Evolutionary conservation across 2,888 invertebrate genomes (phyloP), one percentile per base, ranked within the genome.

Genomic region (Apeira syringaria): DNA sequence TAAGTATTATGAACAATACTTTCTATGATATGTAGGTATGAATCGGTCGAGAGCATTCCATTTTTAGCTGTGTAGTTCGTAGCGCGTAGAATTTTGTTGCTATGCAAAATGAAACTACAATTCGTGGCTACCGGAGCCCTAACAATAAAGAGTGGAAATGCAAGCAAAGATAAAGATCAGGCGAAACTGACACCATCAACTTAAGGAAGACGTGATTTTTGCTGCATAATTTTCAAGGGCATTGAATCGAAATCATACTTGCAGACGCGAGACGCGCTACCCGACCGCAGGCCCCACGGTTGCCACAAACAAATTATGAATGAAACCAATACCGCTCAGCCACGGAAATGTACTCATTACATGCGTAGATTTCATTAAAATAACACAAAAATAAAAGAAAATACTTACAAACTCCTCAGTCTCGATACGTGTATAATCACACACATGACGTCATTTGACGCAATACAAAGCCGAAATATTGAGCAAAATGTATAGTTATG

Each of bases 391-490:
- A 83, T 86, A 82, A 80, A 78, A 75, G 80, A 85, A 86, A 86
- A 85, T 86, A 90, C 90, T 89, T 77, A 90, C 90, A 82, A 84
- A 85, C 80, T 88, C 79, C 77, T 72, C 86, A 79, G 74, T 70
- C 68, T 83, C 87, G 82, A 83, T 89, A 88, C 90, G 90, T 90
- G 90, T 90, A 80, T 87, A 77, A 78, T 82, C 88, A 87, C 80
- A 84, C 80, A 88, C 90, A 90, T 90, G 90, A 90, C 90, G 90
- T 90, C 90, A 90, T 85, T 87, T 83, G 87, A 84, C 86, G 88
- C 88, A 86, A 83, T 80, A 80, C 77, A 85, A 88, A 83, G 81
- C 77, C 80, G 76, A 87, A 89, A 82, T 86, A 83, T 83, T 82
- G 79, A 81, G 83, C 68, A 81, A 89, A 90, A 78, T 88, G 75